Evolutionary conservation across 2,888 invertebrate genomes (phyloP), one percentile per base, ranked within the genome.

Genomic region (Omphaloscelis lunosa): DNA sequence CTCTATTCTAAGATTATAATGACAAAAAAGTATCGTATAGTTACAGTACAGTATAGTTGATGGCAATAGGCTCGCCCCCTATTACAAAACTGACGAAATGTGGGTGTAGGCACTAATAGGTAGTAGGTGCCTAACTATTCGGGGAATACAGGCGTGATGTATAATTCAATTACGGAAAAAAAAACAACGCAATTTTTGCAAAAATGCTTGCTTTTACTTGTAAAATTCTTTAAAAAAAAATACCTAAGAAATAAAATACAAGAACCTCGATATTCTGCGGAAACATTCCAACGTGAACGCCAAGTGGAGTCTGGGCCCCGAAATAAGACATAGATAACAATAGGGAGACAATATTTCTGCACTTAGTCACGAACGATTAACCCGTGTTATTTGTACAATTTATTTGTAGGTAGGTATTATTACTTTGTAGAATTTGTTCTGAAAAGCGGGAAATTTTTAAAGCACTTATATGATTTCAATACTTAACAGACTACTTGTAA

Each of bases 361-460:
- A 86, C 88, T 94, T 93, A 93, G 89, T 93, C 88, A 92, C 94
- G 90, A 93, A 85, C 93, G 93, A 95, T 95, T 95, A 93, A 94
- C 90, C 92, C 86, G 90, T 89, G 91, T 91, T 29, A 5, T 86
- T 83, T 86, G 78, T 86, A 85, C 89, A 89, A 91, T 92, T 92
- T 91, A 91, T 90, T 91, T 23, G 9, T 23, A 23, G 23, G 5
- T 84, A 84, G 23, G 5, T 84, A 84, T 82, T 82, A 61, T 27
- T 73, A 82, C 89, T 85, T 84, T 86, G 80, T 86, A 85, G 88
- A 89, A 91, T 92, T 92, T 91, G 91, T 90, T 91, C 75, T 73
- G 41, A 56, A 17, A 17, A 17, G 17, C 39, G 53, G 23, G 41
- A 4, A 45, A 27, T 20, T 20, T 66, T 9, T 48, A 23, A 12